Evolutionary conservation across 2,888 invertebrate species (phyloP), one percentile per base, ranked within the genome.

Genomic region (Dascillus cervinus): DNA sequence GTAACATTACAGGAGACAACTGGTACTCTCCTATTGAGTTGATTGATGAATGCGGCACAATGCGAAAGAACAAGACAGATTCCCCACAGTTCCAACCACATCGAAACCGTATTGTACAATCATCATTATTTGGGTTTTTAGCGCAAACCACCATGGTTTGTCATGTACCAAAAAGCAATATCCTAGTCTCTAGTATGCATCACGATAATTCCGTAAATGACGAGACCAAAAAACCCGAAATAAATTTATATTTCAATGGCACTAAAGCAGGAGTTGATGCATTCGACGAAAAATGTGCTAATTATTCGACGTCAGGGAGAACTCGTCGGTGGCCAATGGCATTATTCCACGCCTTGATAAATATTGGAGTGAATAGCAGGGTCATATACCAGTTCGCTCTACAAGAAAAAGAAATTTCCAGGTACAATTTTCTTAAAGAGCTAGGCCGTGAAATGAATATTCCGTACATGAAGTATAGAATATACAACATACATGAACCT

Each of bases 261-360:
- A 50, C 47, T 10, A 50, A 52, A 41, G 44, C 39, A 30, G 43
- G 43, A 11, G 43, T 47, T 9, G 44, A 49, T 33, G 26, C 37
- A 12, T 19, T 50, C 6, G 48, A 52, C 27, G 26, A 47, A 31
- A 52, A 46, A 32, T 49, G 44, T 42, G 43, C 44, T 25, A 47
- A 25, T 29, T 49, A 48, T 35, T 39, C 43, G 15, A 38, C 34
- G 22, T 33, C 35, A 27, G 34, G 48, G 22, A 22, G 46, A 38
- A 46, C 41, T 25, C 33, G 46, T 32, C 22, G 50, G 10, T 53
- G 50, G 49, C 49, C 44, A 21, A 23, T 50, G 36, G 46, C 40
- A 11, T 32, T 50, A 14, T 50, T 47, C 14, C 11, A 8, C 11
- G 14, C 4, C 14, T 22, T 22, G 8, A 10, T 29, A 9, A 29